Conservation (phyloP, 2,888 invertebrate genomes). For the Microctonus aethiopoides region DNA sequence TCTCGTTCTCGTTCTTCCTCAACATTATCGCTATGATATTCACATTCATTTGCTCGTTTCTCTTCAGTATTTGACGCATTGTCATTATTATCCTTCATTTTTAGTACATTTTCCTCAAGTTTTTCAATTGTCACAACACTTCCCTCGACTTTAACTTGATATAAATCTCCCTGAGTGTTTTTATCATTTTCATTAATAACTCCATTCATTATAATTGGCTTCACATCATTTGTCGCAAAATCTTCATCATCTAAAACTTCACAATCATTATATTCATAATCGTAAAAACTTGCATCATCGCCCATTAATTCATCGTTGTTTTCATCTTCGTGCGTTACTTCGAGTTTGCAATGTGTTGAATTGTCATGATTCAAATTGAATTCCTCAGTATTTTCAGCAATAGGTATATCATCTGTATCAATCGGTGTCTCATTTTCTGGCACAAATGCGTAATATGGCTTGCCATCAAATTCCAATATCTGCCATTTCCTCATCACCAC, state of each 20-base stretch:
- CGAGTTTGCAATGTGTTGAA: not conserved
- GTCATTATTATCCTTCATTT: not conserved
- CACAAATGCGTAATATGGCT: constrained; percentile 64
- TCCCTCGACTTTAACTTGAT: constrained; percentile 58
- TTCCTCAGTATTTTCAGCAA: constrained; percentile 23
- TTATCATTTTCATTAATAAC: constrained; percentile 16
- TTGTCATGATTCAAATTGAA: constrained; percentile 9
- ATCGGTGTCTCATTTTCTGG: constrained; percentile 59
- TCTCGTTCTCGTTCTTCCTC: constrained; percentile 31
- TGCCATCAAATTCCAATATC: constrained; percentile 64
- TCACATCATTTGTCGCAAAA: constrained; percentile 38
- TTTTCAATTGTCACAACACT: constrained; percentile 56
- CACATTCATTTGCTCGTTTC: not conserved
- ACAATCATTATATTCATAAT: constrained; percentile 38
- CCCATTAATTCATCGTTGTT: constrained; percentile 39
- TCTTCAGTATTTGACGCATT: not conserved
- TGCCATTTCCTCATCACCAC: constrained; percentile 65
- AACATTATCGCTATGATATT: not conserved
- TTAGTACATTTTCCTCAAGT: constrained; percentile 37
- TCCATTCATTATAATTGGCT: constrained; percentile 47
- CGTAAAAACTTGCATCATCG: constrained; percentile 39
- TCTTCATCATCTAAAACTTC: constrained; percentile 34
- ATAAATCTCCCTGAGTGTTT: constrained; percentile 47
- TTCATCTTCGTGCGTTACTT: constrained; percentile 34
- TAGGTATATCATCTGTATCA: constrained; percentile 48